phyloP scores from a whole-genome alignment of 2,888 invertebrate species.

The Orchesella flavescens region DNA sequence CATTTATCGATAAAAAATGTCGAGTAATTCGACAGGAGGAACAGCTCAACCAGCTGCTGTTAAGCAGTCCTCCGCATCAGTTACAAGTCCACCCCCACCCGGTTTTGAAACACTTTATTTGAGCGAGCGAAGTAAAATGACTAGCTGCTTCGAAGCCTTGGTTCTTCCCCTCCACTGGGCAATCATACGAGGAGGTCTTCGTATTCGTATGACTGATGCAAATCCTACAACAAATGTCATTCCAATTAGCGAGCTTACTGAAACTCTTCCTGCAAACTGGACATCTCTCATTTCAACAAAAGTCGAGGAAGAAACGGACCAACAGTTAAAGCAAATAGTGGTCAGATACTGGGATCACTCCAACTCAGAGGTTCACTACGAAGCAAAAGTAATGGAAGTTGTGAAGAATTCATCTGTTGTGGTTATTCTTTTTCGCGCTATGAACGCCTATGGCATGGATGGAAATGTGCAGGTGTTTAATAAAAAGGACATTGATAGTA shows the following conservation, averaged over 20 bases:
- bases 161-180: slow-evolving; percentile 68
- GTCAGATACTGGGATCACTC: slow-evolving; percentile 63
- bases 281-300: slow-evolving; percentile 15
- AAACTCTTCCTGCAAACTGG: slow-evolving; percentile 33
- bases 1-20: background rate
- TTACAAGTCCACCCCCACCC: slow-evolving; percentile 51
- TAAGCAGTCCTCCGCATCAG: background rate
- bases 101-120: slow-evolving; percentile 66
- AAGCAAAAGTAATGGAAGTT: slow-evolving; percentile 67
- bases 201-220: slow-evolving; percentile 38
- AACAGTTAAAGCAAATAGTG: slow-evolving; percentile 28
- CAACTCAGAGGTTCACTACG: slow-evolving; percentile 52
- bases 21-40: background rate
- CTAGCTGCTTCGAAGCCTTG: slow-evolving; percentile 62
- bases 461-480: slow-evolving; percentile 27
- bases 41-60: slow-evolving; percentile 5
- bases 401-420: slow-evolving; percentile 62
- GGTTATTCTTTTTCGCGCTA: slow-evolving; percentile 51
- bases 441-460: slow-evolving; percentile 13
- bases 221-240: background rate
- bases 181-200: slow-evolving; percentile 66
- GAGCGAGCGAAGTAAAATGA: slow-evolving; percentile 59
- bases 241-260: slow-evolving; percentile 38
- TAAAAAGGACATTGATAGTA: slow-evolving; percentile 32
- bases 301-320: slow-evolving; percentile 49